Evolutionary conservation across 2,113 vertebrate species (phyloP), one percentile per base, ranked within the genome.

Genomic region (Cryptomyrus ogoouensis): DNA sequence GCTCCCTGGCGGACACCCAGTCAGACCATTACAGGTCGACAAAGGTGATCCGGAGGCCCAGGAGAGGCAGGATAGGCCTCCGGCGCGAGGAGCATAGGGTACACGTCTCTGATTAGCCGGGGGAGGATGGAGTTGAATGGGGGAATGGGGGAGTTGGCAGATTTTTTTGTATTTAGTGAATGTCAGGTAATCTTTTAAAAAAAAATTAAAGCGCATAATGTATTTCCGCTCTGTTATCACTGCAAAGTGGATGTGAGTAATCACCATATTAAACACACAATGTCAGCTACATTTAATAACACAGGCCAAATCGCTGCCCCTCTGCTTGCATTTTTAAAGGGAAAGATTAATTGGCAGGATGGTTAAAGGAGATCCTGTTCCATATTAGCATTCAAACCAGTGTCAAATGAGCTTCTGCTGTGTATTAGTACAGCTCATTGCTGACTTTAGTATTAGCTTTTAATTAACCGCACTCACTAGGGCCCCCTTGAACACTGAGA

Each of bases 1-100:
- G 98, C 21, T 99, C 98, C 44, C 94, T 99, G 39, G 97, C 97
- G 58, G 98, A 99, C 88, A 97, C 96, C 88, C 98, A 98, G 93
- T 95, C 97, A 35, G 98, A 99, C 91, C 96, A 96, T 90, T 99
- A 98, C 93, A 96, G 97, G 83, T 98, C 98, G 5, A 96, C 98
- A 70, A 99, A 99, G 94, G 98, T 99, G 74, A 97, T 98, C 94
- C 96, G 97, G 90, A 94, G 98, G 92, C 96, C 98, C 1, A 95
- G 98, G 91, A 96, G 98, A 94, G 98, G 98, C 13, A 96, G 98
- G 0, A 92, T 98, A 94, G 97, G 97, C n/a, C 95, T 97, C 35
- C 95, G 94, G 24, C 95, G 95, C 92, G 97, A 97, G 52, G 98
- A 99, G 91, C 96, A 97, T 88, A 98, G 98, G 98, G 98, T 98